A percentile compares a stretch with the other conserved stretches of the same genome.
phyloP scores from a whole-genome alignment of 2,113 vertebrate species.

The Psittacula cyanocephala region DNA sequence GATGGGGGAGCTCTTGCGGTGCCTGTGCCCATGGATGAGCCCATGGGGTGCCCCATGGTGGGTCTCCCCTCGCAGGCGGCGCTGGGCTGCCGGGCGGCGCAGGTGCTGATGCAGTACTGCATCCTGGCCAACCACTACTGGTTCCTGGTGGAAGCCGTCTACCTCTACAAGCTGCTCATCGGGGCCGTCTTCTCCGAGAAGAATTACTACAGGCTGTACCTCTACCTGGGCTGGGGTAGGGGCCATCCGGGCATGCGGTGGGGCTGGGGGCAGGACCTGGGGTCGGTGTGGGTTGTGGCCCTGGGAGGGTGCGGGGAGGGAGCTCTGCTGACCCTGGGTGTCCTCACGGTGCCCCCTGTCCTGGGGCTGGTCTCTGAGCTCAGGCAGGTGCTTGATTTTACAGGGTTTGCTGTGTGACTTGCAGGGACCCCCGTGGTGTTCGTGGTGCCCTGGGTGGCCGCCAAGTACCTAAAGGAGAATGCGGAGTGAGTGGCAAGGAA shows the following conservation, averaged over 20 bases:
- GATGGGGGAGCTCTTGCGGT: background rate
- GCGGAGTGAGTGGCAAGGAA: conserved; percentile 73
- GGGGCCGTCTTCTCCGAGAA: conserved; percentile 80
- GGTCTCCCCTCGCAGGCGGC: conserved; percentile 66
- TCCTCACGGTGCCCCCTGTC: accelerated
- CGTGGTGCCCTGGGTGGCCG: conserved; percentile 78
- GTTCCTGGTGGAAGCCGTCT: conserved; percentile 85
- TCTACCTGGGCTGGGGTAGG: conserved; percentile 86
- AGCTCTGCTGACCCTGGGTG: background rate
- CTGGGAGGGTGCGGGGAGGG: accelerated
- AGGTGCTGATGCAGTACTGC: conserved; percentile 85
- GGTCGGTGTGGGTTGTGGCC: accelerated
- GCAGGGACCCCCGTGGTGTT: conserved; percentile 81
- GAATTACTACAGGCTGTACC: conserved; percentile 81
- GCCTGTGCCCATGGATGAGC: accelerated
- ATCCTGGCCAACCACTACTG: conserved; percentile 86
- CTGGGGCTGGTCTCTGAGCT: background rate
- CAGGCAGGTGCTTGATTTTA: conserved; percentile 39
- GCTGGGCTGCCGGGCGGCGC: conserved; percentile 78
- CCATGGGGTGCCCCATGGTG: accelerated
- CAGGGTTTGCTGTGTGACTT: conserved; percentile 49
- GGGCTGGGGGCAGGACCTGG: accelerated
- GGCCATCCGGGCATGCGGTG: accelerated
- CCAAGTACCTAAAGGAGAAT: conserved; percentile 82
- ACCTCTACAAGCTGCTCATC: conserved; percentile 84